Evolutionary conservation across 2,888 invertebrate species (phyloP).

Genomic region (Trisateles emortualis): DNA sequence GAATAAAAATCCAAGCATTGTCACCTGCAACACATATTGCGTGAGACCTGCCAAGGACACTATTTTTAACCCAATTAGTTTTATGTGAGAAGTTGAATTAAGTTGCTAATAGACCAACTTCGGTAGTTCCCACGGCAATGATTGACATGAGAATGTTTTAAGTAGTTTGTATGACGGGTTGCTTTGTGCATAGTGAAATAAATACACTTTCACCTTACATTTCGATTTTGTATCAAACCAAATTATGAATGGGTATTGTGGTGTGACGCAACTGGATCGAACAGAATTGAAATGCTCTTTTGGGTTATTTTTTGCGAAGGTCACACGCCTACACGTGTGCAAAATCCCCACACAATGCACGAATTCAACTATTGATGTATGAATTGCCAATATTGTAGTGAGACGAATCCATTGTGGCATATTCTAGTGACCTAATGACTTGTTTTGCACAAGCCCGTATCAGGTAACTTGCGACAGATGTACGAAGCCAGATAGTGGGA

Average conservation of each 20-base stretch:
- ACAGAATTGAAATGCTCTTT: constrained; percentile 58
- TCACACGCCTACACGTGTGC: constrained; percentile 81
- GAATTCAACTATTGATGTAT: constrained; percentile 39
- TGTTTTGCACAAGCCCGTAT: constrained; percentile 69
- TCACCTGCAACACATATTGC: constrained; percentile 65
- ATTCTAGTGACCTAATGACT: constrained; percentile 74
- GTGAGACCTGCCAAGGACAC: constrained; percentile 46
- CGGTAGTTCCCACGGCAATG: constrained; percentile 57
- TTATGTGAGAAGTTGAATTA: constrained; percentile 49
- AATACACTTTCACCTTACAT: constrained; percentile 57
- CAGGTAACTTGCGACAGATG: constrained; percentile 79
- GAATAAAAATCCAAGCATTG: constrained; percentile 57
- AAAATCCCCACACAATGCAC: constrained; percentile 55
- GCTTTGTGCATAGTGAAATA: constrained; percentile 29
- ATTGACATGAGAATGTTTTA: constrained; percentile 62
- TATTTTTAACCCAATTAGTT: constrained; percentile 48
- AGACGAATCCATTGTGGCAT: constrained; percentile 56
- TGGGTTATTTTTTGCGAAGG: constrained; percentile 41
- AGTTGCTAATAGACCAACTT: constrained; percentile 47
- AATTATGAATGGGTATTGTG: constrained; percentile 50
- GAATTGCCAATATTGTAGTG: constrained; percentile 48
- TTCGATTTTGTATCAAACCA: constrained; percentile 49
- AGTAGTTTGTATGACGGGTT: constrained; percentile 30
- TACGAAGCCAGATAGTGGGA: constrained; percentile 74
- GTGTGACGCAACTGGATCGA: constrained; percentile 59